Base-by-base conservation (phyloP, 2,888 invertebrate species). In the Drosophila kambysellisi region DNA sequence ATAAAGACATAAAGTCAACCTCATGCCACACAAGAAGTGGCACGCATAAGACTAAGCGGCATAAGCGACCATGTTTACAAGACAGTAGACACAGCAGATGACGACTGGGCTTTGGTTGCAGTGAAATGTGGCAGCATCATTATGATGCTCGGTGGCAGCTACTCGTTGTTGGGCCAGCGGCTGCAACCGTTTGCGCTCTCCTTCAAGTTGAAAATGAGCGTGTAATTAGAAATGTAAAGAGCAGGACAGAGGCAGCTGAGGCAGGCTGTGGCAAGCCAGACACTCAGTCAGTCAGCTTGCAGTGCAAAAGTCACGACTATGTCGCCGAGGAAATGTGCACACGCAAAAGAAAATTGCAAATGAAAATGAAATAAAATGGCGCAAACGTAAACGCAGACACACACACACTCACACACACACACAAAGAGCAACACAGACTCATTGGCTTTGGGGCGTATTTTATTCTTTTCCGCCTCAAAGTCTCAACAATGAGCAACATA, bases 201-300 rank as follows among this genome's bases (percentile, higher is more conserved):
- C n/a, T 83, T 78, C 71, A 81, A 78, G 79, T 84, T 84, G 77
- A 73, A 84, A 87, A 82, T 76, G 77, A 84, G 84, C 82, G 76
- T 82, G 82, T 84, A 87, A 84, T 87, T 87, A 87, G 82, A 87
- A 84, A 87, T 82, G 74, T 82, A 81, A 77, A 81, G 73, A 81
- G 73, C 58, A 43, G 39, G 29, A 54, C 11, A 41, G 56, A 57
- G 41, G 39, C 20, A 50, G 37, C 58, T 54, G 57, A 32, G 39
- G 39, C 20, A 50, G 37, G 37, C 58, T 54, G 57, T 20, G 39
- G 33, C 46, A 46, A 70, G n/a, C 39, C 58, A 39, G 57, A 50
- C 73, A 67, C 58, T 17, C 59, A 51, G 57, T 43, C 63, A 52
- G 25, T 25, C 25, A 25, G 25, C 54, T 67, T 67, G 64, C 79